Evolutionary conservation across 2,888 invertebrate species (phyloP), one percentile per base, ranked within the genome.

Genomic region (Polyommatus iphigenia): DNA sequence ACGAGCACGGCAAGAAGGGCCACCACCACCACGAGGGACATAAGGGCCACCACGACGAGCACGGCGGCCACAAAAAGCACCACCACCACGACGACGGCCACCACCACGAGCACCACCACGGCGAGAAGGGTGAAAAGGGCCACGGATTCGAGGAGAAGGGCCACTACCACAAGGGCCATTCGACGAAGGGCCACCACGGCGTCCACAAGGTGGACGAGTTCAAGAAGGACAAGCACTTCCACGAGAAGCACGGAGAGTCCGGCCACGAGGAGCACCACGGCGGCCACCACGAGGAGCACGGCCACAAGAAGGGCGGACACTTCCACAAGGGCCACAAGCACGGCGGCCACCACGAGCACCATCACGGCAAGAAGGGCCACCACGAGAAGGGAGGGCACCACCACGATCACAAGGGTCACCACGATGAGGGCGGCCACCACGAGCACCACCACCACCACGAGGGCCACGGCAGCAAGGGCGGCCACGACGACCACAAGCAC

Each of bases 211-310:
- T 97, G 87, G 97, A 98, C 88, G 97, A 97, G 88, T 97, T 96
- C 90, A 97, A 97, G 87, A 97, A 97, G 87, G 95, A 97, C 84
- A 97, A 97, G 85, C 97, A 97, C 87, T 97, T 97, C 95, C 97
- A 96, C 88, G 97, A 97, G 83, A 97, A 97, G 88, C 96, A 97
- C 83, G 97, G 97, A 83, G 96, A 97, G 82, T 95, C 95, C 78
- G 97, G 97, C 0, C 95, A 95, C 85, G 96, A 97, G 87, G 96
- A 96, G 85, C 96, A 97, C 81, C 96, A 97, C 85, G 97, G 97
- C 78, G 96, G 95, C 54, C 96, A 96, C 87, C 96, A 97, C 86
- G 96, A 97, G 84, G 96, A 96, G 84, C 96, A 97, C 82, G 96
- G 96, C 54, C 96, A 97, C 91, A 96, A 97, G 89, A 96, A 97